phyloP scores from a whole-genome alignment of 2,888 invertebrate species.

The Acanthoscelides obtectus region DNA sequence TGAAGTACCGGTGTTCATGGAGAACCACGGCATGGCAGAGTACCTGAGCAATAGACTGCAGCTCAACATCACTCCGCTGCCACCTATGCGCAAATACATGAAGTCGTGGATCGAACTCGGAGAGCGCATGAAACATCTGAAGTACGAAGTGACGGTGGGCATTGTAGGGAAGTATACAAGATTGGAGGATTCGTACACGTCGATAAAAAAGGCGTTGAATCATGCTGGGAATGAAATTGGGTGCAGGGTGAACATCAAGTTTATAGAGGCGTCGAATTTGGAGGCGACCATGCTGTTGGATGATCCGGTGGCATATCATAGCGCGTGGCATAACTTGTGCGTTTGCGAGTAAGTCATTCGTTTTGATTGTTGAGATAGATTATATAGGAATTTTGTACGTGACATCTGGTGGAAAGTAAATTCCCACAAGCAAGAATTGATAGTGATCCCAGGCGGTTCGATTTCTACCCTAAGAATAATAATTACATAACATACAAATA shows the following conservation, averaged over 20 bases:
- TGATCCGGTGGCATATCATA: constrained; percentile 81
- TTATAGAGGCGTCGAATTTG: no score
- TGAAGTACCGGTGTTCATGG: constrained; percentile 90
- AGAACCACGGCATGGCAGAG: constrained; percentile 82
- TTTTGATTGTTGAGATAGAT: neutral
- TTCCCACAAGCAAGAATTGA: no score
- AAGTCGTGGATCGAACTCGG: constrained; percentile 87
- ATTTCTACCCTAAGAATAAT: no score
- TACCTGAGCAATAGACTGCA: constrained; percentile 79
- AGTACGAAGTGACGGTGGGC: constrained; percentile 40
- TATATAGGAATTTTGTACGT: no score
- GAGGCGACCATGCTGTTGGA: constrained; percentile 56
- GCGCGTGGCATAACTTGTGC: constrained; percentile 90
- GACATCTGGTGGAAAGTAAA: no score
- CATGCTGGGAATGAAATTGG: neutral
- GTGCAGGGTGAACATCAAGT: no score
- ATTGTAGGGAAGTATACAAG: neutral
- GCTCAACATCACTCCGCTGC: constrained; percentile 61
- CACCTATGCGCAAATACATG: constrained; percentile 68
- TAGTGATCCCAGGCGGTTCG: no score
- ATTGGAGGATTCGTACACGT: neutral
- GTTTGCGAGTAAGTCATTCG: constrained; percentile 69
- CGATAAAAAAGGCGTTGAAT: neutral
- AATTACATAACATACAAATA: neutral
- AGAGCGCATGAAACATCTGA: constrained; percentile 75